Evolutionary conservation across 1,140 invertebrate genomes (phyloP), one percentile per base, ranked within the genome.

Genomic region (Bombus vancouverensis): DNA sequence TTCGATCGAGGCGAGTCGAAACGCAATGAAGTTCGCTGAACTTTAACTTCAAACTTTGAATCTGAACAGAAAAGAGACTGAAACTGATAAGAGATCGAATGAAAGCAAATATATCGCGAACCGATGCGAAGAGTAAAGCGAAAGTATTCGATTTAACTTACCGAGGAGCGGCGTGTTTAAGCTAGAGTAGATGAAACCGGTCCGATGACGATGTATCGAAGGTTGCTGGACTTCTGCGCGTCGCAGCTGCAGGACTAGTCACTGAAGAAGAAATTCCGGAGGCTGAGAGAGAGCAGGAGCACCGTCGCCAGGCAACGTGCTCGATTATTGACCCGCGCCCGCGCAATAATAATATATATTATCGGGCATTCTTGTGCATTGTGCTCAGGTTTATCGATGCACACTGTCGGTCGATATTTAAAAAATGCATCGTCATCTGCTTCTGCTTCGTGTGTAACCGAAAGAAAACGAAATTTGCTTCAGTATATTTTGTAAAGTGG

Each of bases 271-370:
- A 59, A 89, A 87, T 83, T 78, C 80, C 78, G 71, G 83, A 89
- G 80, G 79, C 74, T 86, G 77, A 78, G 88, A 87, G 77, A 87
- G 83, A 88, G 90, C 80, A 90, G 87, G 87, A 88, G 77, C 83
- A 78, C 62, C 88, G 92, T 93, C 91, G 87, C 87, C 92, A 91
- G 85, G 92, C 92, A 93, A 94, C 93, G 91, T 91, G 89, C 86
- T 71, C 88, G 92, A 93, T 91, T 95, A 95, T 94, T 94, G 94
- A 95, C 93, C 91, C 91, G 94, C 93, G 93, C 94, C 89, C 91
- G 93, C 94, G 94, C 93, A 93, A 90, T 91, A 90, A 93, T 93
- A 92, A 92, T 92, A 91, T 92, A 91, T 92, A 91, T 92, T 86
- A 91, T 92, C 89, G 39, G 22, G 70, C 74, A 78, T 92, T 86